These are phyloP conservation scores for Actenoides hombroni DNA, from an alignment of 2,113 vertebrate genomes.

Conservation along the genomic window DNA sequence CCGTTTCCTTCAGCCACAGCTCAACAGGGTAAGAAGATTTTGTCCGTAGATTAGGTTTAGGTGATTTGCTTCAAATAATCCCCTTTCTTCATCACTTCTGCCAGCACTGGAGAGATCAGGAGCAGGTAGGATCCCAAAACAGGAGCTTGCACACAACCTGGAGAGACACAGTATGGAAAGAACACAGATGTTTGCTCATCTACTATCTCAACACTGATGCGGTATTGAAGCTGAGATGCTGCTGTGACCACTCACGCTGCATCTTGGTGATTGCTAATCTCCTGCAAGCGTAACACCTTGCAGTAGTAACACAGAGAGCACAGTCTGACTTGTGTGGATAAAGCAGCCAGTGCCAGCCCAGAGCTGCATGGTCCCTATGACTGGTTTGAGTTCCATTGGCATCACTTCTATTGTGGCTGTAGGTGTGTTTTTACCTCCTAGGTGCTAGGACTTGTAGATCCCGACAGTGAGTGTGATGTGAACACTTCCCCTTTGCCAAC, in stretches of 20 bases:
- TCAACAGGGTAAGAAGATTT: background rate
- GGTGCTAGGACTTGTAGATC: background rate
- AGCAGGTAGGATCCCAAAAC: background rate
- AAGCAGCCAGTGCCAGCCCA: background rate
- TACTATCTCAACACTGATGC: background rate
- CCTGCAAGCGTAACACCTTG: background rate
- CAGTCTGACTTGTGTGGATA: no score
- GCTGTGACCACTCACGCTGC: background rate
- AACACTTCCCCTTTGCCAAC: background rate
- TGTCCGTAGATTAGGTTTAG: background rate
- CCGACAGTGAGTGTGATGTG: background rate
- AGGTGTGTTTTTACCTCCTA: background rate
- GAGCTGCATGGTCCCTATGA: background rate
- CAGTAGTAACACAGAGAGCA: background rate
- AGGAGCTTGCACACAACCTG: background rate
- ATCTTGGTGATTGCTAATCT: background rate
- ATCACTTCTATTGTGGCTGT: background rate
- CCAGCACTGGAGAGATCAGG: background rate
- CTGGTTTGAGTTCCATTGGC: background rate
- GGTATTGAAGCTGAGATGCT: background rate
- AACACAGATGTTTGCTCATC: background rate
- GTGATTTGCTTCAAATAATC: background rate
- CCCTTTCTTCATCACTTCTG: background rate
- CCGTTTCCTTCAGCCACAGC: background rate
- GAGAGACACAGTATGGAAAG: background rate